phyloP scores from a whole-genome alignment of 2,797 vertebrate species.

The Margarornis squamiger region DNA sequence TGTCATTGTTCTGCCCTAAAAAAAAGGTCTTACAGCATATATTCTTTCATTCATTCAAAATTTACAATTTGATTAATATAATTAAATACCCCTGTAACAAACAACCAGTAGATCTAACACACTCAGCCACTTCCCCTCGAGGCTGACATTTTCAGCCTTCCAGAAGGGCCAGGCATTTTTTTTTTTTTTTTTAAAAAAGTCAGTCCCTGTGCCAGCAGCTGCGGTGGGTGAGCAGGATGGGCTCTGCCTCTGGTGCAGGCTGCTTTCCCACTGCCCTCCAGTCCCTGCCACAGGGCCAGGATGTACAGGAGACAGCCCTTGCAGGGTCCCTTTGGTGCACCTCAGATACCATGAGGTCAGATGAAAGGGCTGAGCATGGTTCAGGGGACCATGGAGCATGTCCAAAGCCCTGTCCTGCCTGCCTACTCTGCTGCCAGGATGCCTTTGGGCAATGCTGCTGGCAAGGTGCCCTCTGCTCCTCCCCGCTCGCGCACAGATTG shows the following conservation, averaged over 20 bases:
- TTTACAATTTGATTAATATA: neutral
- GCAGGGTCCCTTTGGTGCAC: neutral
- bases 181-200: neutral
- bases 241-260: neutral
- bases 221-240: neutral
- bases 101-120: neutral
- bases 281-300: neutral
- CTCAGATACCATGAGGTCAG: neutral
- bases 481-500: neutral
- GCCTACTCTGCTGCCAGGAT: neutral
- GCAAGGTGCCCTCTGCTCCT: neutral
- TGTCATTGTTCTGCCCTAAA: neutral
- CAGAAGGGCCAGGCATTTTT: neutral
- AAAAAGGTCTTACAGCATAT: neutral
- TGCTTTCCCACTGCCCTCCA: neutral
- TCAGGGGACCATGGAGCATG: neutral
- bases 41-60: neutral
- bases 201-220: neutral
- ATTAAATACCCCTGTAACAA: neutral
- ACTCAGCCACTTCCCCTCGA: accelerated
- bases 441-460: neutral
- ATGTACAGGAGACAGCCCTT: accelerated
- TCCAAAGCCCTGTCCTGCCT: neutral
- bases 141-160: neutral
- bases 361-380: neutral